Base-by-base conservation (phyloP, 2,113 vertebrate species). In the Semnornis frantzii region DNA sequence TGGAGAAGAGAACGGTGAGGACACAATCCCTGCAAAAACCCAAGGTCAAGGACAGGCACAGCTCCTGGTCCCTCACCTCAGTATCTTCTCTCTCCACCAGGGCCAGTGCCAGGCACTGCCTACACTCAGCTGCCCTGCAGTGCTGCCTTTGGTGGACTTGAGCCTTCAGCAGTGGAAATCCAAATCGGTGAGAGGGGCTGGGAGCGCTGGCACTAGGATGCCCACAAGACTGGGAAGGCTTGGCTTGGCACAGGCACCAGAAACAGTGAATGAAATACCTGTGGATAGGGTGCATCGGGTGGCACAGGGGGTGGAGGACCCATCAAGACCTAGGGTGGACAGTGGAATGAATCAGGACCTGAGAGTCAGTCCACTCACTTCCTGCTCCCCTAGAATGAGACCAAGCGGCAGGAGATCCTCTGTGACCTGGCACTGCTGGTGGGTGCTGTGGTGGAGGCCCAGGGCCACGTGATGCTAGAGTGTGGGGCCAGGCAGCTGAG, bases 81-180 rank as follows among this genome's bases (percentile, higher is more conserved):
- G 28, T 42, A 39, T 46, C 59, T 42, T 57, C 42, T 83, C 55
- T 96, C 44, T 83, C 79, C 69, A 25, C 23, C 58, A 98, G 98
- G 93, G 83, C 59, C 97, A 97, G 63, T 98, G 98, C 64, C 97
- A 96, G 80, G 91, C 93, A 4, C 18, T 95, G 50, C 91, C 89
- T 4, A 10, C 34, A 5, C 92, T 98, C 58, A 62, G 87, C 74
- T 90, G 73, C 44, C 97, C 98, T 3, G 66, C 58, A 3, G 89
- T 92, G 72, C 94, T 98, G 86, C 98, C 98, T 60, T 84, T 95
- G 69, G 98, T 98, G 93, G 98, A 97, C 72, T 94, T 98, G n/a
- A 98, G 75, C 68, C 87, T 97, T 87, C 92, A 89, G 93, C 94
- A 98, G 85, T 98, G 98, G 98, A 98, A 96, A 95, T 90, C 92